Base-by-base conservation (phyloP, 2,888 invertebrate species). In the Lagria hirta region DNA sequence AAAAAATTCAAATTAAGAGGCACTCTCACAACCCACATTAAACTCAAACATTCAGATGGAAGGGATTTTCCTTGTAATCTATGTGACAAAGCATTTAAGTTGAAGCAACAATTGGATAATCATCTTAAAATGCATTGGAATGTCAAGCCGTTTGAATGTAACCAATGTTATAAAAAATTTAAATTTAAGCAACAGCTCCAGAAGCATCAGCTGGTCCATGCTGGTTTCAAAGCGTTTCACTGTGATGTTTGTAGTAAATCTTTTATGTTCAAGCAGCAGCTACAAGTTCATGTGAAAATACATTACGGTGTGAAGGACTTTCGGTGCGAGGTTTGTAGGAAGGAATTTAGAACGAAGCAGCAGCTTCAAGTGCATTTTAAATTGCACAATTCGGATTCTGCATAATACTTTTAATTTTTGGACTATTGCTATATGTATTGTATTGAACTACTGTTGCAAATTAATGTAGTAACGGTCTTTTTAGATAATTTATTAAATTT, bases 181-280 rank as follows among this genome's bases (percentile, higher is more conserved):
- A 57, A 53, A 20, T 51, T 60, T 17, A 60, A 60, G 30, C 60
- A 58, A 18, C 60, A 60, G 32, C 37, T 58, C 32, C 50, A 55
- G 24, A 52, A 53, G 36, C 59, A 59, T 32, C 14, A 18, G 5
- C 40, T 48, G 17, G 48, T 45, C 7, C 59, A 59, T 48, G 32
- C 43, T 1, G 50, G 55, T 14, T 43, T 48, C 13, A 54, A 55
- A 38, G 49, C 49, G n/a, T 61, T 55, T 24, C 12, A 47, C 13
- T 59, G 60, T 43, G 35, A 40, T 7, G 29, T 35, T n/a, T 60
- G 60, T 36, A 40, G 43, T 8, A 60, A 58, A 30, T 32, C 48
- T 13, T 60, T 59, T 23, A 51, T 49, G 26, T 52, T 50, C 22
- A 58, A 55, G 38, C 57, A 60, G 21, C 59, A 60, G 34, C 38